Base-by-base conservation (phyloP, 1,140 invertebrate species). In the Metopolophium dirhodum region DNA sequence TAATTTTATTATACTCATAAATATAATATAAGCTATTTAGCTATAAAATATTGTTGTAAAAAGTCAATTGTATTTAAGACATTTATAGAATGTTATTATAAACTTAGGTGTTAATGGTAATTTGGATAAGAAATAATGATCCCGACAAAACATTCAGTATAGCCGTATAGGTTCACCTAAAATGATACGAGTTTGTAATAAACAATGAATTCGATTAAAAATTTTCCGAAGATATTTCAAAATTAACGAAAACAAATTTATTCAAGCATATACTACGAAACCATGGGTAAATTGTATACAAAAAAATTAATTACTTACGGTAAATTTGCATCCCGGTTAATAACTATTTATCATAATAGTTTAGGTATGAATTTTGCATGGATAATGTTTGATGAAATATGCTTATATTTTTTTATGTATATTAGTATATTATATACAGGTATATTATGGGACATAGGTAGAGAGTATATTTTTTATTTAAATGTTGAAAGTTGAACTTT, bases 191-290 rank as follows among this genome's bases (percentile, higher is more conserved):
- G 23, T 83, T 41, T 83, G 35, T 83, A 23, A 83, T 37, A 83
- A 83, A 26, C 37, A 37, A 83, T 37, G 35, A 23, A 83, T 83
- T 83, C 20, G 30, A n/a, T 68, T 30, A 68, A 68, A 68, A 30
- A 83, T 83, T 82, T 82, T 83, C 37, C 37, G 37, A 83, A 83
- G 82, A 83, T 35, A 83, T 37, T 83, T 83, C 37, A 83, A 37
- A 86, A 86, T 30, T 68, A 47, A 30, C 41, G 23, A 86, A 45
- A 41, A 85, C 61, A 68, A 86, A 45, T 45, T 45, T 45, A 41
- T 45, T 86, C 83, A 86, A 45, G 41, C 37, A n/a, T 30, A 47
- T 26, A 45, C 26, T 86, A 86, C 83, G 30, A 86, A 47, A 86
- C 47, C 3, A 45, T 26, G 9, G 41, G 26, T 86, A 45, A 86